phyloP scores from a whole-genome alignment of 2,888 invertebrate genomes.

The Muscina levida region DNA sequence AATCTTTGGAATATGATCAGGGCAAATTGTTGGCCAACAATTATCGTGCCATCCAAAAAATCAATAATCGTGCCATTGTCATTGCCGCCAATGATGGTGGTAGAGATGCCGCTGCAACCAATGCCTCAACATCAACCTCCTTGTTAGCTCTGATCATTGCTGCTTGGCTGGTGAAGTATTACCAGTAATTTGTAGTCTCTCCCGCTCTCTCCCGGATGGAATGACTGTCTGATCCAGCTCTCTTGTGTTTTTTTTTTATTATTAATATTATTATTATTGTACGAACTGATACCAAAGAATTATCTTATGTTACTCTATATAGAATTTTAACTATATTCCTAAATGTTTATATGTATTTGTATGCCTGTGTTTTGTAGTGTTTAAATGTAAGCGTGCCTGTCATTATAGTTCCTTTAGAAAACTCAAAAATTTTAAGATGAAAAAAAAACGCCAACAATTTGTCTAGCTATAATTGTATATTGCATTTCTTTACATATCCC shows the following conservation, averaged over 20 bases:
- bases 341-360: background rate
- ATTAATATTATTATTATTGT: no score
- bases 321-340: no score
- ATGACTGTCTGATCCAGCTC: background rate
- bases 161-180: slow-evolving; percentile 59
- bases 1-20: slow-evolving; percentile 75
- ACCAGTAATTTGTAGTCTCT: slow-evolving; percentile 57
- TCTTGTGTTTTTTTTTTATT: no score
- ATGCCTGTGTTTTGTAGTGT: background rate
- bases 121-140: slow-evolving; percentile 26
- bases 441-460: slow-evolving; percentile 6
- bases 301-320: slow-evolving; percentile 4
- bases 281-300: slow-evolving; percentile 19
- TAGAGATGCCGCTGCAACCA: slow-evolving; percentile 32
- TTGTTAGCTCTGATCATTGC: slow-evolving; percentile 66
- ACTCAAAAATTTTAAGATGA: slow-evolving; percentile 4
- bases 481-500: slow-evolving; percentile 51
- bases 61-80: slow-evolving; percentile 74
- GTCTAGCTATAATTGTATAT: background rate
- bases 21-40: slow-evolving; percentile 80
- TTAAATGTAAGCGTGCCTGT: slow-evolving; percentile 5
- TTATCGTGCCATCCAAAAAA: slow-evolving; percentile 77
- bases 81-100: slow-evolving; percentile 65
- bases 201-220: background rate
- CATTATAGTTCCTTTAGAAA: slow-evolving; percentile 46